Base-by-base conservation (phyloP, 1,140 invertebrate species). In the Euglossa dilemma region DNA sequence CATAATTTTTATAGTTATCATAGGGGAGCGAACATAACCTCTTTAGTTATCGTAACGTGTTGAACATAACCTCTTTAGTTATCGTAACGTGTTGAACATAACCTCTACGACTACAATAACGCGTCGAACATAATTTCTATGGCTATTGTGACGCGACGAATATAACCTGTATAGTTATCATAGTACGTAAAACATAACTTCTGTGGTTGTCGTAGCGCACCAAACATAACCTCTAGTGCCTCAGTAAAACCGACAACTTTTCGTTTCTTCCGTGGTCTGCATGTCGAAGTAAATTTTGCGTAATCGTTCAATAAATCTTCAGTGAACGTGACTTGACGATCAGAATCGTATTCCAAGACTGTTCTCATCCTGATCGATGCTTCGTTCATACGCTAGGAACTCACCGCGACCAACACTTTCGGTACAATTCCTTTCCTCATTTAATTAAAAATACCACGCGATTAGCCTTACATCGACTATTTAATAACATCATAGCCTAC, bases 231-330 rank as follows among this genome's bases (percentile, higher is more conserved):
- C n/a, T n/a, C n/a, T n/a, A 36, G 36, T 4, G 36, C 36, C 23
- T 43, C 14, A 57, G 43, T 61, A 50, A 6, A 9, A 12, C 16
- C 12, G 20, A 50, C 23, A 43, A 8, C 6, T 47, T 69, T 50
- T 59, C 36, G 11, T 20, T 50, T 45, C 12, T 79, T 71, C 45
- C 52, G 7, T 7, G 25, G 45, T n/a, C 23, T 20, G 56, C 47
- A n/a, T n/a, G 18, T 6, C 8, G 56, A 57, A 20, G 56, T 67
- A n/a, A 52, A 79, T 71, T 70, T 28, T 50, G 20, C 28, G 3
- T 12, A 66, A 23, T 52, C 18, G 16, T n/a, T 45, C 54, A 7
- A 79, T 36, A 52, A 70, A 79, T 50, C 66, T 70, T 59, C n/a
- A 45, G 54, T 9, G 57, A n/a, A 61, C 66, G 66, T 61, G 56